Evolutionary conservation across 2,888 invertebrate genomes (phyloP), one percentile per base, ranked within the genome.

Genomic region (Aleiodes alternator): DNA sequence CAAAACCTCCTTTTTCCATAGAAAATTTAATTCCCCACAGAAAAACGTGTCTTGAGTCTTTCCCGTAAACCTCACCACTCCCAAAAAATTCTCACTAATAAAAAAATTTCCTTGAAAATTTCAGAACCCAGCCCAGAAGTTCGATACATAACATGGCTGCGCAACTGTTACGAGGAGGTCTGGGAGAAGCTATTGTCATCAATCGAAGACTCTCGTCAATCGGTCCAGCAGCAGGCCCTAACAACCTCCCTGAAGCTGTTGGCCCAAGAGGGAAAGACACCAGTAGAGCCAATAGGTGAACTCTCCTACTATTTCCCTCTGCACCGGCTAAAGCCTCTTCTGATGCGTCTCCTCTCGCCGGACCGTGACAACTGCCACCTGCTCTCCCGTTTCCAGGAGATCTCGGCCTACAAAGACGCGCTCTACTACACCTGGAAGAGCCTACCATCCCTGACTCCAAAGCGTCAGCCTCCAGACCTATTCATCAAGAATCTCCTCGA

Each of bases 161-260:
- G 91, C 70, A 92, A 93, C 78, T 92, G 94, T 74, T 96, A 95
- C 84, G 93, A 94, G 76, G 92, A 94, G 80, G 91, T 93, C 0
- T 92, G 93, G 86, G 87, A 90, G 0, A 92, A 92, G 70, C 90
- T 94, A 29, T 84, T 95, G 53, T 89, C 90, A 31, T 92, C 94
- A 73, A 90, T 95, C 73, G 90, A 90, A 38, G 89, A 90, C 29
- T 91, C 92, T 5, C 91, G 91, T 78, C 87, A 89, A 4, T 88
- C 86, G 70, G 91, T 93, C 11, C 91, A 90, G 68, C 89, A 91
- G 6, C 93, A 93, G 88, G 94, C 95, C 0, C 90, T 96, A 4
- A 92, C 94, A 1, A 94, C 95, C 0, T 92, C 94, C 68, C 93
- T 96, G 92, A 94, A 94, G 85, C 88, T 96, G 73, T 90, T 96